Percentiles rank a stretch among this genome's conserved stretches.
phyloP scores from a whole-genome alignment of 1,140 invertebrate species.

The Triops longicaudatus region DNA sequence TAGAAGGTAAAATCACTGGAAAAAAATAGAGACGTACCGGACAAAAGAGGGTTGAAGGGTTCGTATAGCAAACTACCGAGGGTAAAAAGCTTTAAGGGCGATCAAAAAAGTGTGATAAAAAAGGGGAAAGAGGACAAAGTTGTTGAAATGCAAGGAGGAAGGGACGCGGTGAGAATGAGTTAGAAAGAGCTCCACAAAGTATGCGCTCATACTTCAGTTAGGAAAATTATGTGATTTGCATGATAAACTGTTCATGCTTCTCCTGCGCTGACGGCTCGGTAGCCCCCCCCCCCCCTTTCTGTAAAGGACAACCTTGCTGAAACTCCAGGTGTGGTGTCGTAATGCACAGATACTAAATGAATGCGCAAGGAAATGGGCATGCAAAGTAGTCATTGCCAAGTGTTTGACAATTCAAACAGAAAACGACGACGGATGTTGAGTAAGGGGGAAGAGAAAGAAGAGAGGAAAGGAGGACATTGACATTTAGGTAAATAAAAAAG shows the following conservation, averaged over 20 bases:
- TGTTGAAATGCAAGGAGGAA: background rate
- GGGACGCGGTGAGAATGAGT: background rate
- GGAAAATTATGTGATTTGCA: background rate
- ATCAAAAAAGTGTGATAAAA: background rate
- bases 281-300: background rate
- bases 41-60: background rate
- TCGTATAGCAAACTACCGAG: background rate
- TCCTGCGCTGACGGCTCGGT: background rate
- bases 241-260: background rate
- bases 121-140: background rate
- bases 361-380: background rate
- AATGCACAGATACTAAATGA: background rate
- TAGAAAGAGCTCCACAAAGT: background rate
- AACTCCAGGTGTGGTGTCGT: conserved; percentile 5
- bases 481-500: background rate
- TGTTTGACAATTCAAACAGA: background rate
- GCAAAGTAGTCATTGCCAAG: background rate
- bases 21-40: background rate
- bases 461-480: background rate
- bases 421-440: background rate
- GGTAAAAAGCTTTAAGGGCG: background rate
- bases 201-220: background rate
- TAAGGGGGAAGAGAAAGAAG: background rate
- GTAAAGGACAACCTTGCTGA: background rate
- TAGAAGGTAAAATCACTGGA: background rate